These are phyloP conservation scores for Cheilosia soror DNA, from an alignment of 2,888 invertebrate genomes.

Conservation along the genomic window DNA sequence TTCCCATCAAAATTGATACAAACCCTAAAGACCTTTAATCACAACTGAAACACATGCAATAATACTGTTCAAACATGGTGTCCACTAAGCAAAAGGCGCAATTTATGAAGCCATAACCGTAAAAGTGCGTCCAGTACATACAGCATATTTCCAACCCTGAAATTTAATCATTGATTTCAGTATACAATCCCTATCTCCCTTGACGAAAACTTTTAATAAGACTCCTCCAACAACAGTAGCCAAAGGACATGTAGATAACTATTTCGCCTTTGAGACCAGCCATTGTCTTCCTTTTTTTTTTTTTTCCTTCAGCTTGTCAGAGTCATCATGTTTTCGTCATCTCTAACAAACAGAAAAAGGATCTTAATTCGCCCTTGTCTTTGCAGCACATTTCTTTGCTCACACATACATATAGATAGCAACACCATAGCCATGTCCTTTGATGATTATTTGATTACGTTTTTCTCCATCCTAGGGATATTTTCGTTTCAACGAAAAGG, in stretches of 20 bases:
- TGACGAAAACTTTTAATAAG: conserved; percentile 18
- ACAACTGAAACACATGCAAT: too few species aligned
- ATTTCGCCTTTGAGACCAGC: conserved; percentile 1
- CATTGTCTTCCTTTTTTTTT: background rate
- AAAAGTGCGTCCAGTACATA: background rate
- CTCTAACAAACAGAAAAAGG: background rate
- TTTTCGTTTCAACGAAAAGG: conserved; percentile 10
- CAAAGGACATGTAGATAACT: background rate
- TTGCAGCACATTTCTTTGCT: background rate
- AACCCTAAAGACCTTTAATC: too few species aligned
- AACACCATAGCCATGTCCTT: conserved; percentile 30
- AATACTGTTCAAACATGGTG: too few species aligned
- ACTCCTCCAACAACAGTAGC: background rate
- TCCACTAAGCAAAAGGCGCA: background rate
- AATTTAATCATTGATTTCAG: conserved; percentile 3
- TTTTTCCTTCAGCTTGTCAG: background rate
- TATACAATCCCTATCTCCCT: background rate
- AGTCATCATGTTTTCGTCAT: conserved; percentile 4
- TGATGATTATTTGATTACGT: conserved; percentile 53
- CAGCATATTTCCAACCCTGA: background rate
- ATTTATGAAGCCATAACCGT: conserved; percentile 5
- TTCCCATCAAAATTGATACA: too few species aligned
- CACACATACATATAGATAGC: background rate
- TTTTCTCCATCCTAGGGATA: background rate
- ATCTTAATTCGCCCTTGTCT: conserved; percentile 1